Conservation (phyloP, 1,140 invertebrate species). For the Aradophagus sp. region DNA sequence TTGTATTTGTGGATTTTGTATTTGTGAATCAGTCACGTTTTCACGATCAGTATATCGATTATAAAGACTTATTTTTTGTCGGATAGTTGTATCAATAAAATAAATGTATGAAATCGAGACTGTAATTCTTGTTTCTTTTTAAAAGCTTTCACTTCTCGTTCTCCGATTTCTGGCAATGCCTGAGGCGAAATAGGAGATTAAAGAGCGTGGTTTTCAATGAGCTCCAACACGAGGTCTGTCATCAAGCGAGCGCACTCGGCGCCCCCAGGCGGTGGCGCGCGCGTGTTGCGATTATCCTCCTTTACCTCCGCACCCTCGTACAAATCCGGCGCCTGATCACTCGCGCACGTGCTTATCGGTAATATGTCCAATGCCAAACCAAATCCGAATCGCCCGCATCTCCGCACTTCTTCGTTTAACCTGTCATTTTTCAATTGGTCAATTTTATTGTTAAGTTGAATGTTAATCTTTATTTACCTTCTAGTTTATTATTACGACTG, state of each 20-base stretch:
- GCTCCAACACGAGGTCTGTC: constrained; percentile 71
- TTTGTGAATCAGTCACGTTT: constrained; percentile 40
- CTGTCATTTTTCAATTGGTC: constrained; percentile 60
- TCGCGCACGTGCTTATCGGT: constrained; percentile 82
- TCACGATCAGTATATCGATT: constrained; percentile 46
- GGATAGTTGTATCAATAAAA: constrained; percentile 55
- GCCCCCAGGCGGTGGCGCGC: constrained; percentile 65
- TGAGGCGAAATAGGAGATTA: constrained; percentile 17
- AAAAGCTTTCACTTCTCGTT: no score
- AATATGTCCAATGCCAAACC: constrained; percentile 82
- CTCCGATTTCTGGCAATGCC: no score
- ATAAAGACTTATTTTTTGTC: constrained; percentile 47
- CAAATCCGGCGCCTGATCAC: constrained; percentile 81
- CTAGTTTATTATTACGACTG: no score
- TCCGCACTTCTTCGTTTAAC: constrained; percentile 79
- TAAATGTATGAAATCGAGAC: constrained; percentile 50
- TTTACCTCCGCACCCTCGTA: constrained; percentile 75
- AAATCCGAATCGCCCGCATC: constrained; percentile 79
- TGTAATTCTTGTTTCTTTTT: constrained; percentile 4
- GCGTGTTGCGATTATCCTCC: constrained; percentile 49
- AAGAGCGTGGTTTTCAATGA: constrained; percentile 67
- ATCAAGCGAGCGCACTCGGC: constrained; percentile 69
- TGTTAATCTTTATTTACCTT: no score
- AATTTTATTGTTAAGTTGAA: constrained; percentile 1
- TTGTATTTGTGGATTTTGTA: constrained; percentile 49